Percentiles rank a stretch among this genome's conserved stretches.
Conservation (phyloP, 2,113 vertebrate species). For the Nicator chloris region DNA sequence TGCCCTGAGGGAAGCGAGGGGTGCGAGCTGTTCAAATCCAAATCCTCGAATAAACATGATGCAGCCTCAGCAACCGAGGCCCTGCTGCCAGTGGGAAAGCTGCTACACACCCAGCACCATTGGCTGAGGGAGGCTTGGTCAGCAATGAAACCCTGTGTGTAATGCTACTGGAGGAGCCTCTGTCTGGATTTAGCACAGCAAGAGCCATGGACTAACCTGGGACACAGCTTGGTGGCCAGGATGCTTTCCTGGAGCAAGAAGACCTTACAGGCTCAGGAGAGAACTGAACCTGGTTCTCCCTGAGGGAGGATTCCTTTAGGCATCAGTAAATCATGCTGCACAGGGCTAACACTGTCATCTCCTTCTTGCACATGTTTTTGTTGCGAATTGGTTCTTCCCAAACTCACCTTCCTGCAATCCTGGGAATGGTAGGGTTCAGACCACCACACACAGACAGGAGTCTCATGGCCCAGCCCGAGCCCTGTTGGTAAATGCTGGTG, state of each 20-base stretch:
- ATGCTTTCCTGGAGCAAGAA: rapidly evolving
- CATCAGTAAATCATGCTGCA: not conserved
- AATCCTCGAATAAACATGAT: not conserved
- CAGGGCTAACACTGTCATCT: not conserved
- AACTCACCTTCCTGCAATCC: not conserved
- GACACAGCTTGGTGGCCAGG: not conserved
- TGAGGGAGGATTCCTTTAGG: not conserved
- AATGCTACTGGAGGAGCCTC: not conserved
- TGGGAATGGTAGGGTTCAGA: not conserved
- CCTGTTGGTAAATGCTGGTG: not conserved
- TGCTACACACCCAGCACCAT: not conserved
- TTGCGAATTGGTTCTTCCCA: not conserved
- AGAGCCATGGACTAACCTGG: not conserved
- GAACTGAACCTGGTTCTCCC: not conserved
- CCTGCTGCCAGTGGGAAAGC: not conserved
- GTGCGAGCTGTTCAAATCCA: conserved; percentile 22
- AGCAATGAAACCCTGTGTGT: not conserved
- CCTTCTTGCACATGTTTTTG: not conserved
- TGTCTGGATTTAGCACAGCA: rapidly evolving
- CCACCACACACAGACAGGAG: rapidly evolving
- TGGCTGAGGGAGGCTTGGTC: not conserved
- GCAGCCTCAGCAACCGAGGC: not conserved
- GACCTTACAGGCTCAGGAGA: not conserved
- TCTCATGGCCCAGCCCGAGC: not conserved
- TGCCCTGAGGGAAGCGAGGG: conserved; percentile 41